Percentiles rank a stretch among this genome's conserved stretches.
phyloP scores from a whole-genome alignment of 1,140 invertebrate genomes.

The Phymorhynchus buccinoides region DNA sequence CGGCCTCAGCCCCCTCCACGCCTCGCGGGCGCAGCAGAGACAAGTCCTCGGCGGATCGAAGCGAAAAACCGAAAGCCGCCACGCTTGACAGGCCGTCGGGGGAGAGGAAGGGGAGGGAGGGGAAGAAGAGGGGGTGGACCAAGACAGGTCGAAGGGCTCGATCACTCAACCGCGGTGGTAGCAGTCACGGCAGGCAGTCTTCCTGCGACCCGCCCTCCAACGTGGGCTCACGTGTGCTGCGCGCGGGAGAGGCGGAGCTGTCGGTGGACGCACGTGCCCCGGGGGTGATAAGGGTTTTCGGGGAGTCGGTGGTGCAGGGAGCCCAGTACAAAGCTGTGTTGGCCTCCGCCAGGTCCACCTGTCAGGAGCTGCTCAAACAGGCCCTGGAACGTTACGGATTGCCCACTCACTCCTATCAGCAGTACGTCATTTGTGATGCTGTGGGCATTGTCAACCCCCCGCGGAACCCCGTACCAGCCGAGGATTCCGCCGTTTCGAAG shows the following conservation, averaged over 20 bases:
- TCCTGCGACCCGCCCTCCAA: not conserved
- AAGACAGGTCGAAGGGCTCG: not conserved
- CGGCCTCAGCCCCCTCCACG: not conserved
- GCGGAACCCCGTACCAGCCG: not conserved
- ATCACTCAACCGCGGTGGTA: constrained; percentile 16
- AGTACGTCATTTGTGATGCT: constrained; percentile 66
- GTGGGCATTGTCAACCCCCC: constrained; percentile 53
- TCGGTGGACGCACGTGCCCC: constrained; percentile 62
- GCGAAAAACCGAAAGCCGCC: not conserved
- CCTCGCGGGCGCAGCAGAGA: constrained; percentile 5
- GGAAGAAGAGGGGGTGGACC: not conserved
- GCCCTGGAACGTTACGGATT: constrained; percentile 64
- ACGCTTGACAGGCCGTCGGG: not conserved
- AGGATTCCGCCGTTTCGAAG: not conserved
- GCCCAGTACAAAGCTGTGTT: constrained; percentile 68
- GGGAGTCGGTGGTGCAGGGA: constrained; percentile 62
- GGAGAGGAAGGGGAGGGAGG: constrained; percentile 2
- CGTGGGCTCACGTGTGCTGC: not conserved
- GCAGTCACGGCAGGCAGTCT: not conserved
- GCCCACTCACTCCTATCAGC: constrained; percentile 38
- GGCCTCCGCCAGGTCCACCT: constrained; percentile 65
- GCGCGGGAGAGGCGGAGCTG: constrained; percentile 48
- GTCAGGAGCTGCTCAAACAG: constrained; percentile 65
- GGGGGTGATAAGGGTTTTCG: constrained; percentile 67
- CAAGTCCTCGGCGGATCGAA: not conserved